Conservation (phyloP, 1,140 invertebrate species). For the Aporrectodea caliginosa region DNA sequence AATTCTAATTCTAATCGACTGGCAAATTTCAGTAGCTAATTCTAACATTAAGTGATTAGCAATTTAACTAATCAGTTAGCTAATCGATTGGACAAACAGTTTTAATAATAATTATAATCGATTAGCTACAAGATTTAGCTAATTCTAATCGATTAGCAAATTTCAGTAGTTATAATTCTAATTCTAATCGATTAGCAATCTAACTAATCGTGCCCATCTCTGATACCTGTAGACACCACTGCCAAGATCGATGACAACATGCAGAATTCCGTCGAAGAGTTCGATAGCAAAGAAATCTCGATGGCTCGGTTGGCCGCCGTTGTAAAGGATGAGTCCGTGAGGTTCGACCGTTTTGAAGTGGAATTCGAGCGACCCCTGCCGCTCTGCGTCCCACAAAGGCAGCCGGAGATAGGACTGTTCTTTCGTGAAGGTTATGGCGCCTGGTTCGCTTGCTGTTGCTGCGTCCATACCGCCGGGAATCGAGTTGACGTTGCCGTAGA, state of each 20-base stretch:
- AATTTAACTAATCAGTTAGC: too few species aligned
- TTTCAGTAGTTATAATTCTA: too few species aligned
- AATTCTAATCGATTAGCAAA: too few species aligned
- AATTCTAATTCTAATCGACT: too few species aligned
- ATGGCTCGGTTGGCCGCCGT: conserved; percentile 34
- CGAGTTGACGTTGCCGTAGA: conserved; percentile 20
- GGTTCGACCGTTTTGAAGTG: conserved; percentile 5
- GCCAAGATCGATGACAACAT: conserved; percentile 43
- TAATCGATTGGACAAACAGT: too few species aligned
- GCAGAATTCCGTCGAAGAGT: conserved; percentile 44
- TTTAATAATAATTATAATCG: too few species aligned
- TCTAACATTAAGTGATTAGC: too few species aligned
- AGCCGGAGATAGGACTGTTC: conserved; percentile 26
- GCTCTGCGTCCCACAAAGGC: conserved; percentile 15
- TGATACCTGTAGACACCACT: conserved; percentile 26
- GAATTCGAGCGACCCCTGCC: not conserved
- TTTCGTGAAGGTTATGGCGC: conserved; percentile 33
- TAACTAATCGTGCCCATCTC: too few species aligned
- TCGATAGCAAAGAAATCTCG: conserved; percentile 58
- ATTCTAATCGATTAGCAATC: not conserved
- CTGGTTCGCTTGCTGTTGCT: not conserved
- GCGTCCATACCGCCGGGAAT: not conserved
- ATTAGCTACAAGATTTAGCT: too few species aligned
- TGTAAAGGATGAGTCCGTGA: conserved; percentile 11
- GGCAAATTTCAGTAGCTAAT: too few species aligned